Evolutionary conservation across 2,113 vertebrate genomes (phyloP).

Genomic region (Dunckerocampus dactyliophorus): DNA sequence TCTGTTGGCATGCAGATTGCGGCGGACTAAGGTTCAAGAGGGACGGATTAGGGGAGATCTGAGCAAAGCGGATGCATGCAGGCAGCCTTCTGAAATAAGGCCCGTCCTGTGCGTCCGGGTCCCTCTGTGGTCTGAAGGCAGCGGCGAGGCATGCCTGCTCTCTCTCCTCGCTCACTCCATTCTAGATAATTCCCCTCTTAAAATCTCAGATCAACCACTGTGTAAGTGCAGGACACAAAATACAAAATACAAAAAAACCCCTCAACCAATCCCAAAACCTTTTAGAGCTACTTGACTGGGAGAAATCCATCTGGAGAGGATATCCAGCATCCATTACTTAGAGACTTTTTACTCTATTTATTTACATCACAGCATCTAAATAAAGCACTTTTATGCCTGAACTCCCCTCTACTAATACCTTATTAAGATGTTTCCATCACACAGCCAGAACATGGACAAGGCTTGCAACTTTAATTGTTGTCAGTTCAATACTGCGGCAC

Average conservation of each 20-base stretch:
- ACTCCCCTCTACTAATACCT: conserved; percentile 29
- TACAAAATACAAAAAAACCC: conserved; percentile 44
- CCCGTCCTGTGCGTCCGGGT: conserved; percentile 21
- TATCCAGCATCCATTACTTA: conserved; percentile 65
- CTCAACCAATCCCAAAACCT: conserved; percentile 71
- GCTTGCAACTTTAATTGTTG: conserved; percentile 67
- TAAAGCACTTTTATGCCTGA: conserved; percentile 38
- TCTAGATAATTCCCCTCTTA: conserved; percentile 66
- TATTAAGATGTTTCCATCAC: conserved; percentile 32
- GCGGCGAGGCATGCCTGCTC: conserved; percentile 28
- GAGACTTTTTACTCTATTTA: conserved; percentile 63
- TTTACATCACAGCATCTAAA: conserved; percentile 61
- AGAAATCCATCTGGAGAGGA: conserved; percentile 68
- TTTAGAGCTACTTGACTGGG: conserved; percentile 72
- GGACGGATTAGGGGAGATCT: conserved; percentile 71
- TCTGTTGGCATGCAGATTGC: conserved; percentile 69
- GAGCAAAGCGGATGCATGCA: conserved; percentile 66
- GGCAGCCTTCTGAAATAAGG: conserved; percentile 63
- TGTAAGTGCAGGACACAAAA: conserved; percentile 59
- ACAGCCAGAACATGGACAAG: conserved; percentile 29
- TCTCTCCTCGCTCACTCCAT: conserved; percentile 41
- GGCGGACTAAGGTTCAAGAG: conserved; percentile 70
- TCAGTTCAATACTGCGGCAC: conserved; percentile 58
- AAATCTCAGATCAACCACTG: conserved; percentile 65
- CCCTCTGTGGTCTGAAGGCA: conserved; percentile 46